A percentile compares a stretch with the other conserved stretches of the same genome.
Conservation (phyloP, 2,113 vertebrate genomes). For the Ptyas mucosa region DNA sequence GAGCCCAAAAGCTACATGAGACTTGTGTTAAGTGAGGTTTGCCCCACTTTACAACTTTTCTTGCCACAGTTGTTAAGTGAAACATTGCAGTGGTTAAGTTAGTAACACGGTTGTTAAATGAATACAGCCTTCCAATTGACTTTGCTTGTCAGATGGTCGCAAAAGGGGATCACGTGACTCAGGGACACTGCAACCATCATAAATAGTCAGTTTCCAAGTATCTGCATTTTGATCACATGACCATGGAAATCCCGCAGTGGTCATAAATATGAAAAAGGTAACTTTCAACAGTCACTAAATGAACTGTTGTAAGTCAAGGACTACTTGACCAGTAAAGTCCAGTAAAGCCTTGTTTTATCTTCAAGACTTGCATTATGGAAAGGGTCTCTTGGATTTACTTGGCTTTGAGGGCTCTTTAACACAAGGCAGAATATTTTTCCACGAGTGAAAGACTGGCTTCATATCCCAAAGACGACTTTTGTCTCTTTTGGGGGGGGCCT, state of each 20-base stretch:
- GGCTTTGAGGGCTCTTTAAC: background rate
- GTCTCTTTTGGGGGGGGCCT: background rate
- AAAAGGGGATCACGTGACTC: background rate
- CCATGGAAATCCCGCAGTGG: no score
- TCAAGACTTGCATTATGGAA: background rate
- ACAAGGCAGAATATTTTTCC: background rate
- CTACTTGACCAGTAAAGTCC: background rate
- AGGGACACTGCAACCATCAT: rapidly evolving
- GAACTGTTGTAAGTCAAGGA: background rate
- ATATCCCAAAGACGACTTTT: background rate
- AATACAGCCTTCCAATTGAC: background rate
- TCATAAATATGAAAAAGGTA: background rate
- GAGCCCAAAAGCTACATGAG: background rate
- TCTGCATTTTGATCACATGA: background rate
- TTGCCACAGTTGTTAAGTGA: background rate
- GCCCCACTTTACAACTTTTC: background rate
- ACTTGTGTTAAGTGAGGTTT: background rate
- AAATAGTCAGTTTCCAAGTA: background rate
- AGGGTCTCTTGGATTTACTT: background rate
- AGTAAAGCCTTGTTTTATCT: background rate
- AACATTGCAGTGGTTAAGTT: background rate
- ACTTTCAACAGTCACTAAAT: background rate
- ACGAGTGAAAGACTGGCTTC: background rate
- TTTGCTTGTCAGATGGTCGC: background rate
- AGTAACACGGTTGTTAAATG: background rate